Conservation (phyloP, 2,888 invertebrate genomes). For the Agrochola lota region DNA sequence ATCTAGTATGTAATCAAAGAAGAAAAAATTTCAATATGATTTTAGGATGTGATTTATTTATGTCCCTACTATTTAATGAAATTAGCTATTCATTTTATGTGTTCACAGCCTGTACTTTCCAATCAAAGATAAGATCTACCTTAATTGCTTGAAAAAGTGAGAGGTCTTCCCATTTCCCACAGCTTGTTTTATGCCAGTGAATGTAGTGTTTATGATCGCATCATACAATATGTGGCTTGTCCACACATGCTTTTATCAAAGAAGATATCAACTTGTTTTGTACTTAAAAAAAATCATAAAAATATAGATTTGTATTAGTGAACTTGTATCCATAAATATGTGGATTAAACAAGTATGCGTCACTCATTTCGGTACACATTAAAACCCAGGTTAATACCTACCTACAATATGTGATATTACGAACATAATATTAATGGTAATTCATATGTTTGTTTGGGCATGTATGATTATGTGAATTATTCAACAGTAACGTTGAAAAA, state of each 20-base stretch:
- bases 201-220: not conserved
- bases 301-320: not conserved
- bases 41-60: not conserved
- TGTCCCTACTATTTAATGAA: too few species aligned
- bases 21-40: not conserved
- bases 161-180: not conserved
- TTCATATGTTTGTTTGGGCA: not conserved
- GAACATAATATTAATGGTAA: not conserved
- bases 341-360: not conserved
- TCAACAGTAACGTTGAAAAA: not conserved
- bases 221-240: not conserved
- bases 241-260: not conserved
- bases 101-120: not conserved
- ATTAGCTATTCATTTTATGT: not conserved
- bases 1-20: not conserved
- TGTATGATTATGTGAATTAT: slow-evolving; percentile 4
- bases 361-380: not conserved
- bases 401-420: not conserved
- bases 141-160: not conserved
- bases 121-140: not conserved
- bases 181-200: not conserved
- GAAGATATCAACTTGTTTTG: too few species aligned
- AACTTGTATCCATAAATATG: not conserved
- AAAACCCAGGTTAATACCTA: not conserved
- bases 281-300: not conserved